Base-by-base conservation (phyloP, 2,888 invertebrate species). In the Pherbina coryleti region DNA sequence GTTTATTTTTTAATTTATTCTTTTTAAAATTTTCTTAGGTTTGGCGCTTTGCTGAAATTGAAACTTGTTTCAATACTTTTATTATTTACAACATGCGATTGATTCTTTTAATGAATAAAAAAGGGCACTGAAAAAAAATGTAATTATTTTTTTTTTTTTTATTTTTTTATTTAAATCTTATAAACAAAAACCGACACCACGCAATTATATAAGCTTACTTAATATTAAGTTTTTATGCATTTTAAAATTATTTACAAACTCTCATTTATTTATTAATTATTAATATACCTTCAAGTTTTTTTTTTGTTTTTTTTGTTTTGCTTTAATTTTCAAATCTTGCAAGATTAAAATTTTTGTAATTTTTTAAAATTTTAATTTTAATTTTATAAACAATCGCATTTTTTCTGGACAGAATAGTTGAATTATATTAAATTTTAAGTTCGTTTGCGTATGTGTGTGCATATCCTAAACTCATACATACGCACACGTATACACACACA, bases 171-270 rank as follows among this genome's bases (percentile, higher is more conserved):
- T 70, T 66, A 7, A 66, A 79, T 77, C 66, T 9, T 75, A 66
- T 77, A 75, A 71, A 82, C 80, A 79, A 81, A 74, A 80, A 77
- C 80, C 78, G 67, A 77, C 81, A 82, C 82, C 82, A 51, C 22
- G n/a, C 44, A 44, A 49, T 71, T 75, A 72, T 64, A 8, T n/a
- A 31, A 70, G 31, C 22, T 70, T 51, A 69, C n/a, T 49, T 64
- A 25, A 51, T 49, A 67, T 76, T 73, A 57, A 22, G 57, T n/a
- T 77, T 44, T 31, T 69, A 70, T 28, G 55, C 25, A 44, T 25
- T 72, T 76, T 77, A 78, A 81, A 81, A 83, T 84, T 85, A 87
- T 86, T 82, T 84, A 86, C 86, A 85, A 83, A 84, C 83, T 82
- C 83, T 84, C 83, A 82, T 80, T 85, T 81, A 81, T 85, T 83